Conservation (phyloP, 2,888 invertebrate genomes). For the Cetonia aurata region DNA sequence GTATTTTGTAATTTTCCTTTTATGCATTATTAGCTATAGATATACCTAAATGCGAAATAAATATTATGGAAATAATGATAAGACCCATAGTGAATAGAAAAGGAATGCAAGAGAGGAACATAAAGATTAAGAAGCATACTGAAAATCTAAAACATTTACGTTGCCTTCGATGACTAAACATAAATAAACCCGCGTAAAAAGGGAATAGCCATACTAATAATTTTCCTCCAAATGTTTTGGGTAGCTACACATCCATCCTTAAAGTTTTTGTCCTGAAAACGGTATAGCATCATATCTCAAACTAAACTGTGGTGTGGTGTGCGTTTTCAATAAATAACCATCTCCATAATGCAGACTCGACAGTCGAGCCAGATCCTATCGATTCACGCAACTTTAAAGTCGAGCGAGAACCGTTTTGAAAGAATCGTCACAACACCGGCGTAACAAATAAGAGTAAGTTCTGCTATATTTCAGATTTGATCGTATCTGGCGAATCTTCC, state of each 20-base stretch:
- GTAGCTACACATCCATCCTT: constrained; percentile 18
- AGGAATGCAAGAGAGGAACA: too few species aligned
- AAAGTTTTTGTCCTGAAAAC: constrained; percentile 35
- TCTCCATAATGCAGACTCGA: constrained; percentile 33
- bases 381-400: constrained; percentile 30
- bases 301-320: constrained; percentile 29
- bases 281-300: constrained; percentile 33
- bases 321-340: constrained; percentile 39
- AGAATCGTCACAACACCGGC: constrained; percentile 42
- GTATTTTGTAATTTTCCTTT: too few species aligned
- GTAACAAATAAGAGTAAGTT: constrained; percentile 42
- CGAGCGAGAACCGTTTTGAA: constrained; percentile 25
- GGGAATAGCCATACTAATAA: constrained; percentile 22
- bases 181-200: constrained; percentile 16
- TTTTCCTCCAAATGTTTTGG: constrained; percentile 15
- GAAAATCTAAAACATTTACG: constrained; percentile 9
- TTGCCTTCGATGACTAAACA: constrained; percentile 1
- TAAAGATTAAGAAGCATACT: neutral
- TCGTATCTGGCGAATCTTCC: constrained; percentile 49
- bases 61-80: too few species aligned
- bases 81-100: too few species aligned
- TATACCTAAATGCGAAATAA: too few species aligned
- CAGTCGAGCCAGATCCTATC: constrained; percentile 27
- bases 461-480: constrained; percentile 52
- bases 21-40: too few species aligned